A percentile compares a stretch with the other conserved stretches of the same genome.
phyloP scores from a whole-genome alignment of 2,113 vertebrate genomes.

The Hippocampus abdominalis region DNA sequence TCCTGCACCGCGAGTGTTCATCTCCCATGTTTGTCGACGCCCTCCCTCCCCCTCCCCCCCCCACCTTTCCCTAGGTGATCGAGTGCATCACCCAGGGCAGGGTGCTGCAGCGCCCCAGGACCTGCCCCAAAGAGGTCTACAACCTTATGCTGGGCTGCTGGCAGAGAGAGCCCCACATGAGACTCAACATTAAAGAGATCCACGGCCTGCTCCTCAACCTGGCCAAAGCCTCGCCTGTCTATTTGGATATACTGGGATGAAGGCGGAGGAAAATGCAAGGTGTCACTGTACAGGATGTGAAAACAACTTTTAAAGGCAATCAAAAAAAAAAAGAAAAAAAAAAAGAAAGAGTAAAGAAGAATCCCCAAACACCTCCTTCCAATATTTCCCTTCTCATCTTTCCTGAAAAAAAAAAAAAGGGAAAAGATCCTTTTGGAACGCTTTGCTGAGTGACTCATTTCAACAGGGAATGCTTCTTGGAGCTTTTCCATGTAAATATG shows the following conservation, averaged over 20 bases:
- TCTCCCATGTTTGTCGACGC: not conserved
- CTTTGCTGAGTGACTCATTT: conserved; percentile 19
- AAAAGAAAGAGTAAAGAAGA: not conserved
- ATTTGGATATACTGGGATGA: conserved; percentile 98
- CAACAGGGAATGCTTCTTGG: conserved; percentile 26
- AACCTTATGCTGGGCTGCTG: conserved; percentile 99
- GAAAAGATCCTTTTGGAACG: conserved; percentile 33
- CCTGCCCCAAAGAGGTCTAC: conserved; percentile 96
- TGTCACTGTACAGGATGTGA: conserved; percentile 51
- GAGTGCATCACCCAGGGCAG: conserved; percentile 98
- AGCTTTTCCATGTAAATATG: conserved; percentile 55
- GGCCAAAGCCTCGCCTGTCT: conserved; percentile 97
- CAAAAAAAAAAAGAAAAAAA: conserved; percentile 29
- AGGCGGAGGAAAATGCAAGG: conserved; percentile 6
- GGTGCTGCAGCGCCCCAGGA: conserved; percentile 94
- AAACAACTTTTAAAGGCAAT: conserved; percentile 65
- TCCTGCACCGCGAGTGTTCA: not conserved
- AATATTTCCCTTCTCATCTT: conserved; percentile 53
- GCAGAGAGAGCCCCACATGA: conserved; percentile 96
- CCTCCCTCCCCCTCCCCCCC: not conserved
- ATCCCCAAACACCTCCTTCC: not conserved
- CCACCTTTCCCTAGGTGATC: conserved; percentile 79
- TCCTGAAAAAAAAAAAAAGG: conserved; percentile 40
- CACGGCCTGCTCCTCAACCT: conserved; percentile 92
- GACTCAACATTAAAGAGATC: conserved; percentile 98